These are phyloP conservation scores for Clostera curtula DNA, from an alignment of 2,888 invertebrate species.

Conservation along the genomic window DNA sequence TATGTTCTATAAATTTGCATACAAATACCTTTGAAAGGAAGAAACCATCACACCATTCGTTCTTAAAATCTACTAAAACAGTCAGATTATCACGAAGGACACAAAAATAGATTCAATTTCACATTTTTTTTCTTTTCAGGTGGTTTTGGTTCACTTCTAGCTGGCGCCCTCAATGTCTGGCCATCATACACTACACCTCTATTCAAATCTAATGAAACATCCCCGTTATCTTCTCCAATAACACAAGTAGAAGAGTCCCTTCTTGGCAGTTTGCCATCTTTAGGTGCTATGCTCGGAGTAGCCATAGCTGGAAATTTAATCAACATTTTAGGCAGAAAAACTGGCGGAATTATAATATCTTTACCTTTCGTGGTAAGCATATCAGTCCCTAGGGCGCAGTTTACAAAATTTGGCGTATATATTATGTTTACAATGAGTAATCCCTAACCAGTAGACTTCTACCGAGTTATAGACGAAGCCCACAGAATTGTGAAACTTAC, in stretches of 20 bases:
- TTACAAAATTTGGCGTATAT: no score
- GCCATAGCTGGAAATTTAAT: constrained; percentile 58
- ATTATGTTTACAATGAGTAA: no score
- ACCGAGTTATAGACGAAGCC: no score
- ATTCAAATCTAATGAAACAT: constrained; percentile 49
- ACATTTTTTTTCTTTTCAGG: constrained; percentile 35
- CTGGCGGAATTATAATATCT: constrained; percentile 63
- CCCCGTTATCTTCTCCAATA: constrained; percentile 57
- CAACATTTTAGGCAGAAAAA: constrained; percentile 69
- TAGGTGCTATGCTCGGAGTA: constrained; percentile 69
- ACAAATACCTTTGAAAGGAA: no score
- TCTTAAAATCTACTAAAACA: no score
- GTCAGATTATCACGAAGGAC: not conserved
- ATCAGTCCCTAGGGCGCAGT: no score
- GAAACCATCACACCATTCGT: no score
- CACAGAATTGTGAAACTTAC: no score
- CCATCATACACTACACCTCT: constrained; percentile 71
- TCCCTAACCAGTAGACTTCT: no score
- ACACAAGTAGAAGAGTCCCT: constrained; percentile 64
- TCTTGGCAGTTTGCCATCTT: constrained; percentile 70
- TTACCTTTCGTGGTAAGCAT: constrained; percentile 67
- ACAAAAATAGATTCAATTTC: no score
- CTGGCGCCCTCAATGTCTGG: constrained; percentile 70
- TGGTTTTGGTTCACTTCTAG: constrained; percentile 36
- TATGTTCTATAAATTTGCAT: no score